Conservation (phyloP, 2,888 invertebrate species). For the Luperina testacea region DNA sequence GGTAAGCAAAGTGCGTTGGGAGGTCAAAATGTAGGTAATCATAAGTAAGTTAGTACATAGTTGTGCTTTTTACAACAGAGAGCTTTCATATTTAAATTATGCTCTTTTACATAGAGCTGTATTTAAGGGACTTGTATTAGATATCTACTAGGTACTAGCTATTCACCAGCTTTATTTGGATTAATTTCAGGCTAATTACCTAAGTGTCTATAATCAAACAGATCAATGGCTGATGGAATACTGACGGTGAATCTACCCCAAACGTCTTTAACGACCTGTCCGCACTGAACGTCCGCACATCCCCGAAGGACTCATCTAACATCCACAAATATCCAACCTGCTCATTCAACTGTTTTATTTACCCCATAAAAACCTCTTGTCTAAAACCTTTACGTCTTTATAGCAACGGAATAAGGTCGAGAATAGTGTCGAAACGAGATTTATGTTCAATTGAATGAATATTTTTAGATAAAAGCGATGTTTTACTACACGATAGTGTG, state of each 20-base stretch:
- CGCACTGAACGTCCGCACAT: conserved; percentile 26
- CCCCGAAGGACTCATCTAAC: conserved; percentile 20
- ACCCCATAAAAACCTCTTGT: conserved; percentile 36
- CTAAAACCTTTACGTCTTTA: conserved; percentile 19
- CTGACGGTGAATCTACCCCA: conserved; percentile 3
- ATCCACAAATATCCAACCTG: conserved; percentile 51
- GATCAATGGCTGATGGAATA: background rate
- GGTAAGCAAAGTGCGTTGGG: background rate
- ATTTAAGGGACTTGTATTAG: background rate
- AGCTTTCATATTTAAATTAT: background rate
- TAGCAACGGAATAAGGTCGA: conserved; percentile 39
- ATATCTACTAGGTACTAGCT: background rate
- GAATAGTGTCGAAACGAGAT: conserved; percentile 26
- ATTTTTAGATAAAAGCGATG: conserved; percentile 64
- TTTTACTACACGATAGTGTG: conserved; percentile 51
- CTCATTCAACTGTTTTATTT: conserved; percentile 45
- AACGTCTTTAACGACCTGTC: conserved; percentile 6
- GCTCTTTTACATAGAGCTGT: background rate
- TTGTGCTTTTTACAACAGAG: background rate
- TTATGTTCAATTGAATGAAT: conserved; percentile 55
- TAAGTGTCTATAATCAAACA: background rate
- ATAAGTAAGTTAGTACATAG: background rate
- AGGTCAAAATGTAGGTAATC: background rate
- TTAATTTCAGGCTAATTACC: background rate
- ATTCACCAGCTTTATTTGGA: background rate